Base-by-base conservation (phyloP, 1,140 invertebrate genomes). In the Agraylea sexmaculata region DNA sequence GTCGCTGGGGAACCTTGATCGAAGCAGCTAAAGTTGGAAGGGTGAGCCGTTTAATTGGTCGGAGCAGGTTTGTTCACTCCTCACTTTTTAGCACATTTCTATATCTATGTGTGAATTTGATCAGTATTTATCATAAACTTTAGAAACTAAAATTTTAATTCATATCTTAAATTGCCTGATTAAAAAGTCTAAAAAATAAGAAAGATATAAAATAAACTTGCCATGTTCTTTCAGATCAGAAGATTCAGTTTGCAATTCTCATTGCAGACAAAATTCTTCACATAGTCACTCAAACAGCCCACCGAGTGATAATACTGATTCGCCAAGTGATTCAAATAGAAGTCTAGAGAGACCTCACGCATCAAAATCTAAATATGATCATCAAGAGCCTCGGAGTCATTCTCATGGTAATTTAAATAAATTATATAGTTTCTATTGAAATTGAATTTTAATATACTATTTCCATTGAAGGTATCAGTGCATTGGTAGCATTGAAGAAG, bases 21-120 rank as follows among this genome's bases (percentile, higher is more conserved):
- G 83, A 87, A 55, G 84, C 84, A 23, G 83, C 85, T n/a, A 83
- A 80, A 54, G 73, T 75, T 29, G 81, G 80, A 23, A 71, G 77
- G 51, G 79, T 84, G 8, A 78, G 78, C 2, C 71, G 77, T 40
- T 69, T 86, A 43, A 80, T 87, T 40, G 81, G 83, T 48, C 69
- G 83, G 45, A 71, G 68, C 51, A 57, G 62, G 40, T 47, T 34
- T n/a, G 15, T 20, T 36, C 39, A n/a, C n/a, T n/a, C n/a, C n/a
- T n/a, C n/a, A n/a, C 23, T 25, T 25, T 25, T 25, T 7, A 25
- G 23, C 6, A 7, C 6, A 25, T 25, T 7, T 25, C 6, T 25
- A 25, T 7, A 25, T 25, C 23, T 6, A 25, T 37, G 42, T 44
- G 21, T 1, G 29, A 21, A 25, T 37, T n/a, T 7, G n/a, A 25